phyloP scores from a whole-genome alignment of 2,113 vertebrate genomes.

The Monarcha castaneiventris region DNA sequence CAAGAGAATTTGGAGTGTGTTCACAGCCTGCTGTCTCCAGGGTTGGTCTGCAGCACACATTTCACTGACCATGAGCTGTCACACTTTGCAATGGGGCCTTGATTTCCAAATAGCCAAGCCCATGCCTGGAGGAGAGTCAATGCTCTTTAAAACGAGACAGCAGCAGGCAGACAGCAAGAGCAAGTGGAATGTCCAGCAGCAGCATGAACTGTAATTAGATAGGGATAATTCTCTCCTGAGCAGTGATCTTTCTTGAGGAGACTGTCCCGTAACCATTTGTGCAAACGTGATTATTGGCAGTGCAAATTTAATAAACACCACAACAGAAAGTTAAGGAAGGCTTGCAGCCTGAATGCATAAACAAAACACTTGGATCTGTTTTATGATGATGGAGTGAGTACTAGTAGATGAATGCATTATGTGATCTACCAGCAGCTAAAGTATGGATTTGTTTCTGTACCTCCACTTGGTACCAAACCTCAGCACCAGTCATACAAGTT shows the following conservation, averaged over 20 bases:
- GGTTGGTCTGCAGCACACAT: neutral
- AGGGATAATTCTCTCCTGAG: neutral
- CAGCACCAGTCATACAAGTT: neutral
- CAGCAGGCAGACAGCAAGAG: neutral
- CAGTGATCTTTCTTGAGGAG: neutral
- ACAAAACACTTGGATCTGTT: neutral
- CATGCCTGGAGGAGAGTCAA: neutral
- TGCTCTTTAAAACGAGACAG: neutral
- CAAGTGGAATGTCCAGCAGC: constrained; percentile 1
- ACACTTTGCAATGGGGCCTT: neutral
- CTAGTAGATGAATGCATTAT: neutral
- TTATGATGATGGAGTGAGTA: neutral
- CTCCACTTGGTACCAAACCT: neutral
- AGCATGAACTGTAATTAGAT: constrained; percentile 6
- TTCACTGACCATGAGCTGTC: neutral
- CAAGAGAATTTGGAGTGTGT: neutral
- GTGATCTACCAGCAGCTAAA: neutral
- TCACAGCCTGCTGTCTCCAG: rapidly evolving
- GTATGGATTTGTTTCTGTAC: neutral
- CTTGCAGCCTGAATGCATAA: neutral
- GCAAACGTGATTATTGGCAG: neutral
- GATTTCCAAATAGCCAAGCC: neutral
- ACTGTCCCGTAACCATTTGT: constrained; percentile 1
- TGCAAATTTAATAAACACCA: constrained; percentile 13
- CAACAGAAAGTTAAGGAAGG: neutral